These are phyloP conservation scores for Echiichthys vipera DNA, from an alignment of 2,797 vertebrate genomes.

Conservation along the genomic window DNA sequence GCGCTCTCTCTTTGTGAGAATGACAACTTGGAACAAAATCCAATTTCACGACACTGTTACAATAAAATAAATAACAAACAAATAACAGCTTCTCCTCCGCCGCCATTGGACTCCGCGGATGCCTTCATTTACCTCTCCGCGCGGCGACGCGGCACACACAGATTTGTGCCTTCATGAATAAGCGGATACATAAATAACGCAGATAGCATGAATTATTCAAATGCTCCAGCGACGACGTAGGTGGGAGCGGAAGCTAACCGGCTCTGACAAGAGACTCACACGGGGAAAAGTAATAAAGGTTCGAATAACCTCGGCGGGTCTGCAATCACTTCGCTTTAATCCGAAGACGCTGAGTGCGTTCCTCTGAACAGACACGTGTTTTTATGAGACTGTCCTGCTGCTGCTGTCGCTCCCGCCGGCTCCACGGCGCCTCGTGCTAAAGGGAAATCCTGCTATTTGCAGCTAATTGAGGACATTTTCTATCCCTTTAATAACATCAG, in stretches of 20 bases:
- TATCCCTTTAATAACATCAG: no score
- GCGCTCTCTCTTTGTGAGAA: conserved; percentile 52
- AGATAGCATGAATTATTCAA: conserved; percentile 85
- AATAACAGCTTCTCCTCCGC: conserved; percentile 35
- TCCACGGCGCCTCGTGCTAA: not conserved
- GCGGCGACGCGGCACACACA: conserved; percentile 58
- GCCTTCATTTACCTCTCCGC: conserved; percentile 77
- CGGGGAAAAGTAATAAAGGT: conserved; percentile 78
- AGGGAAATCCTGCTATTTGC: not conserved
- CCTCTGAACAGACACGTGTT: conserved; percentile 56
- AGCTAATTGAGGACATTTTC: not conserved
- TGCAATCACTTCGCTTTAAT: conserved; percentile 75
- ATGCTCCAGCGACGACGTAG: conserved; percentile 59
- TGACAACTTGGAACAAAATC: conserved; percentile 47
- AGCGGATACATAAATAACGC: conserved; percentile 82
- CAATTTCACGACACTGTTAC: conserved; percentile 71
- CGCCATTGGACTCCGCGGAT: conserved; percentile 43
- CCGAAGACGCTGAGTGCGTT: conserved; percentile 68
- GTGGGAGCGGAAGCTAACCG: conserved; percentile 73
- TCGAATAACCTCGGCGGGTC: conserved; percentile 74
- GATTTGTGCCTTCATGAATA: conserved; percentile 76
- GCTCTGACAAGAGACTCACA: conserved; percentile 75
- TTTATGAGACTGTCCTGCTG: conserved; percentile 45
- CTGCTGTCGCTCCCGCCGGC: not conserved
- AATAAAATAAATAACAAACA: conserved; percentile 43